These are phyloP conservation scores for Melanotus villosus DNA, from an alignment of 2,888 invertebrate genomes.

Conservation along the genomic window DNA sequence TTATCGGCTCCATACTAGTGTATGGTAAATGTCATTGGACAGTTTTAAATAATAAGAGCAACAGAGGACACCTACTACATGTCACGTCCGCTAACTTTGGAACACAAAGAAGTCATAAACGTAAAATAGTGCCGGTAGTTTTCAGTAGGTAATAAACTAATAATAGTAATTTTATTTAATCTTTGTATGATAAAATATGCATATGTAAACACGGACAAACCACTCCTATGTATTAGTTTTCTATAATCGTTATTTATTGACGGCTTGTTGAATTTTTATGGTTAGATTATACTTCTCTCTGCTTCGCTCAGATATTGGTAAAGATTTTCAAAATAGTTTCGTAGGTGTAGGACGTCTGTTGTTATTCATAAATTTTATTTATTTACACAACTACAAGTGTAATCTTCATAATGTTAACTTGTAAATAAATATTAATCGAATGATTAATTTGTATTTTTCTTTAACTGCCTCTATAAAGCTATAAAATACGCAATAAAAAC, in stretches of 20 bases:
- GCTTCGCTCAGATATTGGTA: constrained; percentile 13
- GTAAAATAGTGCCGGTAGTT: constrained; percentile 38
- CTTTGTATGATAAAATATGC: constrained; percentile 36
- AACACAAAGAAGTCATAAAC: constrained; percentile 30
- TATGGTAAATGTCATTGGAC: constrained; percentile 9
- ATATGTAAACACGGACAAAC: constrained; percentile 40
- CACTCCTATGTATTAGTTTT: constrained; percentile 45
- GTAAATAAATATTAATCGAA: not conserved
- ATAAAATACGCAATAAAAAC: too few species aligned
- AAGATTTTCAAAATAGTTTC: constrained; percentile 27
- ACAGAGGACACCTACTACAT: constrained; percentile 8
- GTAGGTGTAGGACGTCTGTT: constrained; percentile 31
- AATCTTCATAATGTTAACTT: constrained; percentile 4
- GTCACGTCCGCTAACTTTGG: constrained; percentile 7
- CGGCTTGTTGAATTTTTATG: constrained; percentile 38
- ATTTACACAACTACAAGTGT: constrained; percentile 8
- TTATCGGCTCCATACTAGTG: not conserved
- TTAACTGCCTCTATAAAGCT: too few species aligned
- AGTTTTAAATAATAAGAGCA: constrained; percentile 22
- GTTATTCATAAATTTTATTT: constrained; percentile 29
- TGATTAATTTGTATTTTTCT: not conserved
- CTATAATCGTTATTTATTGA: constrained; percentile 44
- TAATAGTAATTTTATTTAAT: constrained; percentile 36
- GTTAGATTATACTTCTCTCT: constrained; percentile 32
- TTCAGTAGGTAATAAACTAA: constrained; percentile 43